A percentile compares a stretch with the other conserved stretches of the same genome.
Conservation (phyloP, 1,140 invertebrate species). For the Coboldia fuscipes region DNA sequence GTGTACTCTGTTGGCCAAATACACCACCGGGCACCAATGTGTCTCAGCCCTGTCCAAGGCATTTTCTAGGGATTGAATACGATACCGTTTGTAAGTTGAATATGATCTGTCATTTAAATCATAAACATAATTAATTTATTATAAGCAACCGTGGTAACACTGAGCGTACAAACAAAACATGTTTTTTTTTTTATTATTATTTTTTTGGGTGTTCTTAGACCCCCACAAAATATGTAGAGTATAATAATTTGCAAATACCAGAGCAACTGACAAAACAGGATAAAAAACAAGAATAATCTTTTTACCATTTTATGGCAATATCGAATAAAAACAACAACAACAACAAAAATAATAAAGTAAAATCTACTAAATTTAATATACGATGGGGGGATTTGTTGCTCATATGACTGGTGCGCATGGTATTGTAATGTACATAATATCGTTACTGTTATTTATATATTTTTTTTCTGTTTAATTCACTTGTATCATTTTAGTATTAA, state of each 20-base stretch:
- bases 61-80: slow-evolving; percentile 52
- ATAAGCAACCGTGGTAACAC: background rate
- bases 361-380: no score
- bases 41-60: slow-evolving; percentile 45
- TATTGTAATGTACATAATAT: no score
- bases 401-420: no score
- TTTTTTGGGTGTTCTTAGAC: no score
- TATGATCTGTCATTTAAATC: slow-evolving; percentile 5
- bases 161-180: background rate
- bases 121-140: no score
- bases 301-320: no score
- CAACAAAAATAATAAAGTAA: no score
- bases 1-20: slow-evolving; percentile 62
- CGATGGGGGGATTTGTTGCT: no score
- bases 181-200: background rate
- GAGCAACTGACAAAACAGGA: background rate
- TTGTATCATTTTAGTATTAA: no score
- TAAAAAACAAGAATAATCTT: background rate
- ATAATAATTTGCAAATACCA: background rate
- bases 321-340: no score
- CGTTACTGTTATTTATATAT: no score
- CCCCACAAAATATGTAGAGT: background rate
- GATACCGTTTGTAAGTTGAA: slow-evolving; percentile 40
- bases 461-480: no score
- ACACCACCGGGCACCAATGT: slow-evolving; percentile 38